Base-by-base conservation (phyloP, 2,797 vertebrate species). In the Protonibea diacanthus region DNA sequence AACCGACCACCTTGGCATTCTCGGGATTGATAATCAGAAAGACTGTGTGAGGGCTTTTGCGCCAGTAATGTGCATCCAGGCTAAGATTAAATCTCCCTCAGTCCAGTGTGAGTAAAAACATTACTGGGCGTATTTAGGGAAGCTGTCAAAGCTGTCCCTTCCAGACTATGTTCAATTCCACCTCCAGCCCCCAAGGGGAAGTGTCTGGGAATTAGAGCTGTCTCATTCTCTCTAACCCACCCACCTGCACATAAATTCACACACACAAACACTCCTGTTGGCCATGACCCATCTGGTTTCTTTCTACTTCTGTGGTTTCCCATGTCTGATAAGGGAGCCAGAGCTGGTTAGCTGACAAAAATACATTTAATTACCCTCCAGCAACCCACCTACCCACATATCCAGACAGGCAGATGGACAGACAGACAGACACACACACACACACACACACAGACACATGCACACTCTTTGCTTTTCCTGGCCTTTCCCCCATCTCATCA, bases 141-240 rank as follows among this genome's bases (percentile, higher is more conserved):
- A 83, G 85, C 91, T 91, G 90, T 94, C 91, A 94, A 89, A 91
- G 90, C 82, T 82, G 82, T 91, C 90, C 87, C 88, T 91, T 88
- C 81, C 56, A 91, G 85, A 89, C 86, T 73, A 59, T 90, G 91
- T 92, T 92, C 89, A 92, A 89, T 93, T 94, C 88, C 91, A 93
- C 83, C 82, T 89, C 67, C 74, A 83, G 80, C 73, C 86, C 89
- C 90, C 66, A 51, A 88, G 88, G 91, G 85, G 79, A 81, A 57
- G 83, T 90, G 83, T 92, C 88, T 92, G 85, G 82, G 87, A 94
- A 90, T 93, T 90, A 91, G 71, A 89, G 84, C 88, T 89, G 87
- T 92, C 87, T 90, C 86, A 73, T 80, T 89, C 80, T 83, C 78
- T 79, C 86, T 74, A 77, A 80, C 87, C 86, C 69, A 74, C 82